Evolutionary conservation across 1,140 invertebrate genomes (phyloP).

Genomic region (Luehdorfia chinensis): DNA sequence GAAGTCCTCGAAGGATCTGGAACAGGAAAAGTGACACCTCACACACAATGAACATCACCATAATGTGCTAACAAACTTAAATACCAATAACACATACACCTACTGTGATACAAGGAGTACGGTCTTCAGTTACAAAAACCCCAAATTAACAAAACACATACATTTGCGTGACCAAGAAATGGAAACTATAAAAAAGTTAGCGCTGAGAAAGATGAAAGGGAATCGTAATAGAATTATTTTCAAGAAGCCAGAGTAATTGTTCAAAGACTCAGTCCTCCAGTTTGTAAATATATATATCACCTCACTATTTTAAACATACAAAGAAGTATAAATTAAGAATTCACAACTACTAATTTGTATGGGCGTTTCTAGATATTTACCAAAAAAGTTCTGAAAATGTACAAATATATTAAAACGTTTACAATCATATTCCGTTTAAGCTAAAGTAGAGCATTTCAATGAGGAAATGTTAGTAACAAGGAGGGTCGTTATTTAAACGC

Average conservation of each 20-base stretch:
- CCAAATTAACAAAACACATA: not conserved
- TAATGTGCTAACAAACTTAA: too few species aligned
- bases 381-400: not conserved
- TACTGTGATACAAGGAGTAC: not conserved
- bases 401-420: not conserved
- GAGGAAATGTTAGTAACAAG: not conserved
- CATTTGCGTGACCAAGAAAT: not conserved
- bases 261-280: too few species aligned
- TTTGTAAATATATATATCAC: too few species aligned
- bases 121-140: not conserved
- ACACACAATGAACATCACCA: not conserved
- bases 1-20: conserved; percentile 27
- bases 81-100: not conserved
- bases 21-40: conserved; percentile 57
- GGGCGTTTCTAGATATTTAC: too few species aligned
- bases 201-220: not conserved
- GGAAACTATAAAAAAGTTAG: not conserved
- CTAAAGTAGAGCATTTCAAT: not conserved
- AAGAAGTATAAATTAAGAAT: not conserved
- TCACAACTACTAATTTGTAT: too few species aligned
- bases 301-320: not conserved
- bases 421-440: not conserved
- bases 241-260: not conserved
- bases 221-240: not conserved
- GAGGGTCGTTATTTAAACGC: too few species aligned